Percentiles rank a stretch among this genome's conserved stretches.
phyloP scores from a whole-genome alignment of 2,113 vertebrate genomes.

The Microtus pennsylvanicus region DNA sequence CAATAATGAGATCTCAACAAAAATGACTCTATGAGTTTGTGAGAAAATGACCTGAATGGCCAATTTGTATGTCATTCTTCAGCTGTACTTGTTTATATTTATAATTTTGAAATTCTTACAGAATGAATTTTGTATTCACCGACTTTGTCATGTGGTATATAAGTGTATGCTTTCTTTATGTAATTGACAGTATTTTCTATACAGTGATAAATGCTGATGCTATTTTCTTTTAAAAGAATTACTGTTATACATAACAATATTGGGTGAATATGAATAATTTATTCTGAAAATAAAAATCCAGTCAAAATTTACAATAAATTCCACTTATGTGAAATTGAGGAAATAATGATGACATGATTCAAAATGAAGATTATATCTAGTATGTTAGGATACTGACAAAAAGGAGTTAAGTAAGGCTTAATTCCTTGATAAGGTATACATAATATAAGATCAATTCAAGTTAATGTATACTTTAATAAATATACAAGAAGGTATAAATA shows the following conservation, averaged over 20 bases:
- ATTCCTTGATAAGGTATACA: not conserved
- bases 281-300: not conserved
- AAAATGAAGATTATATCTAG: not conserved
- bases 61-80: conserved; percentile 88
- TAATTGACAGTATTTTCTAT: conserved; percentile 96
- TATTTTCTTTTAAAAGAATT: conserved; percentile 36
- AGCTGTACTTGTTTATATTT: conserved; percentile 97
- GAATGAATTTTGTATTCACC: conserved; percentile 97
- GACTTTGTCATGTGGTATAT: conserved; percentile 96
- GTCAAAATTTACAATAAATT: not conserved
- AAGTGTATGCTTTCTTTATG: conserved; percentile 95
- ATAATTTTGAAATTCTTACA: conserved; percentile 97
- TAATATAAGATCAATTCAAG: conserved; percentile 3
- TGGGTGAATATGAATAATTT: not conserved
- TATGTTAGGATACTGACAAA: not conserved
- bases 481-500: not conserved
- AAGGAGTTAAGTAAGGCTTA: not conserved
- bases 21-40: not conserved
- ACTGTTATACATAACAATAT: not conserved
- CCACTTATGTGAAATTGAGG: not conserved
- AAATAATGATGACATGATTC: not conserved
- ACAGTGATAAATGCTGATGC: conserved; percentile 98
- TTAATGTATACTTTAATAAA: not conserved
- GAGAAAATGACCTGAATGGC: conserved; percentile 85
- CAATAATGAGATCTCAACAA: not conserved